Conservation (phyloP, 92 coral and sea anemone species). For the Umimayanthus chanpuru region DNA sequence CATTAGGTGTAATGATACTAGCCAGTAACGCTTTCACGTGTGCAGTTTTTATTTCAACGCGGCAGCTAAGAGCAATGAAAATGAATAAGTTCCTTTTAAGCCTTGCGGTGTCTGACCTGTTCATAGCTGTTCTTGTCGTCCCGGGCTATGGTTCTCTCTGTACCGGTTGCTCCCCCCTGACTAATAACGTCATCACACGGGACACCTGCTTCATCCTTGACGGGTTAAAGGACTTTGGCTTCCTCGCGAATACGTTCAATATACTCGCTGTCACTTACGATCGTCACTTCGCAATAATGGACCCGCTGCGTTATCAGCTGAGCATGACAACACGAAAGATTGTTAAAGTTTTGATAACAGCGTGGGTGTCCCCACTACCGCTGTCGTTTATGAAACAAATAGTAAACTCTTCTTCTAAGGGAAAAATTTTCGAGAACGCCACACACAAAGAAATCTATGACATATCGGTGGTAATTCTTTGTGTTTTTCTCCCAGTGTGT, state of each 20-base stretch:
- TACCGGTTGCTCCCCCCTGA: slow-evolving; percentile 50
- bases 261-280: slow-evolving; percentile 71
- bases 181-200: background rate
- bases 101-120: slow-evolving; percentile 60
- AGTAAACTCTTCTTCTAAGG: slow-evolving; percentile 22
- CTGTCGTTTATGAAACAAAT: slow-evolving; percentile 62
- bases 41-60: slow-evolving; percentile 60
- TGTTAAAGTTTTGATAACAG: slow-evolving; percentile 21
- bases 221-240: slow-evolving; percentile 68
- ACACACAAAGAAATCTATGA: slow-evolving; percentile 52
- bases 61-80: slow-evolving; percentile 54
- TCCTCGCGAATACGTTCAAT: slow-evolving; percentile 56
- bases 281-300: slow-evolving; percentile 64
- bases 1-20: slow-evolving; percentile 50
- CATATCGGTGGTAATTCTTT: slow-evolving; percentile 47
- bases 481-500: slow-evolving; percentile 63
- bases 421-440: background rate
- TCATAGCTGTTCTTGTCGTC: slow-evolving; percentile 46
- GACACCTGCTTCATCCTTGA: slow-evolving; percentile 60
- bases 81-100: slow-evolving; percentile 75
- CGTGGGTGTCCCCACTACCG: slow-evolving; percentile 68
- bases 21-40: slow-evolving; percentile 66
- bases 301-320: slow-evolving; percentile 62
- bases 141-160: slow-evolving; percentile 71
- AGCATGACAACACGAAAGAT: slow-evolving; percentile 55